Evolutionary conservation across 2,113 vertebrate genomes (phyloP), one percentile per base, ranked within the genome.

Genomic region (Ptyas mucosa): DNA sequence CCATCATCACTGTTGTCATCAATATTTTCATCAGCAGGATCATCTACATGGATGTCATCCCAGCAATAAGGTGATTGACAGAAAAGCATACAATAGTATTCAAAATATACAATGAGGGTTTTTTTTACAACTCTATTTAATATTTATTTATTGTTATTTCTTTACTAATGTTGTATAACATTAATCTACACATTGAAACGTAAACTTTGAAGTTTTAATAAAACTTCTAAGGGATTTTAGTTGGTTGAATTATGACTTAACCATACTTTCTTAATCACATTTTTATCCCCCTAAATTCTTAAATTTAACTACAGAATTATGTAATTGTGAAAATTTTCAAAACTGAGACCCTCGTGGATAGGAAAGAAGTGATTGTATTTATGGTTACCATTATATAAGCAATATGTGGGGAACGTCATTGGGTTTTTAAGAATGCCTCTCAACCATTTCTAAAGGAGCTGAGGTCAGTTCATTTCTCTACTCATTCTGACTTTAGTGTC

Each of bases 381-480:
- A 39, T 81, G 18, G 15, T 39, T 81, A 39, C 34, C 7, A 81
- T 81, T 81, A 81, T 39, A 20, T 81, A 34, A 81, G 34, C 69
- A 81, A 81, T 81, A 81, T 81, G 8, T 64, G 24, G 34, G 53
- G 46, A 64, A 61, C 23, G 14, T 39, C 26, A 58, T 43, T 57
- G 29, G 49, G 49, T 86, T 86, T 86, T 23, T 52, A 58, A 61
- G 88, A 43, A 49, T 86, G 88, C 29, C 57, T 85, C 46, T 86
- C 46, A 49, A 53, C 51, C 21, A 5, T 39, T 49, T 85, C 54
- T 49, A 61, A 90, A 52, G n/a, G 46, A 61, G 55, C 88, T 57
- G 54, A 81, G 92, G 88, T 90, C 54, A 85, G 20, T 93, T 90
- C 21, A 46, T 93, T 93, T 61, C 75, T 93, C 54, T 39, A n/a